These are phyloP conservation scores for Tapirus terrestris DNA, from an alignment of 2,113 vertebrate species.

Conservation along the genomic window DNA sequence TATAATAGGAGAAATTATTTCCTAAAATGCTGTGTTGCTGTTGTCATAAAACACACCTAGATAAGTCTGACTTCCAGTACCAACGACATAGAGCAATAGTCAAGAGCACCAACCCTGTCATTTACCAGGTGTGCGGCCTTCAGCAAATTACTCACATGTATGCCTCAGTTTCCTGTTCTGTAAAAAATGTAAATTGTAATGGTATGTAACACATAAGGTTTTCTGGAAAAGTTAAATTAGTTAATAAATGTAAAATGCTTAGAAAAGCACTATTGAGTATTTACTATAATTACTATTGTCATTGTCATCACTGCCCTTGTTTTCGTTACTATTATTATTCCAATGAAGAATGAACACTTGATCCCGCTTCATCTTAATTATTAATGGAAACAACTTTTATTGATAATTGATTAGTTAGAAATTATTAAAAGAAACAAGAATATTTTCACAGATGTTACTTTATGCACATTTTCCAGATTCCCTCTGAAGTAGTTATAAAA, in stretches of 20 bases:
- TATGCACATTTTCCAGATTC: not conserved
- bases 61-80: not conserved
- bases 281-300: not conserved
- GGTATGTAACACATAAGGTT: fast-evolving
- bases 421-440: not conserved
- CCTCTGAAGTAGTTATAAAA: not conserved
- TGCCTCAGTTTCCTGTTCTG: not conserved
- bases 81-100: not conserved
- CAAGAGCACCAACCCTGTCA: not conserved
- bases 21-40: not conserved
- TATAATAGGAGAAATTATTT: not conserved
- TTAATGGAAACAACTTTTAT: not conserved
- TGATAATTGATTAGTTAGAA: not conserved
- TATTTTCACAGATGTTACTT: not conserved
- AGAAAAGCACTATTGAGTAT: not conserved
- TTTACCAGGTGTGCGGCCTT: not conserved
- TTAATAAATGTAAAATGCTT: not conserved
- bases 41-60: not conserved
- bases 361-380: not conserved
- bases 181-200: not conserved
- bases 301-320: not conserved
- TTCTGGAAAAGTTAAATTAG: not conserved
- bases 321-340: not conserved
- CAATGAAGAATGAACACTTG: not conserved
- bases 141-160: not conserved